Evolutionary conservation across 1,140 invertebrate genomes (phyloP).

Genomic region (Catajapyx aquilonaris): DNA sequence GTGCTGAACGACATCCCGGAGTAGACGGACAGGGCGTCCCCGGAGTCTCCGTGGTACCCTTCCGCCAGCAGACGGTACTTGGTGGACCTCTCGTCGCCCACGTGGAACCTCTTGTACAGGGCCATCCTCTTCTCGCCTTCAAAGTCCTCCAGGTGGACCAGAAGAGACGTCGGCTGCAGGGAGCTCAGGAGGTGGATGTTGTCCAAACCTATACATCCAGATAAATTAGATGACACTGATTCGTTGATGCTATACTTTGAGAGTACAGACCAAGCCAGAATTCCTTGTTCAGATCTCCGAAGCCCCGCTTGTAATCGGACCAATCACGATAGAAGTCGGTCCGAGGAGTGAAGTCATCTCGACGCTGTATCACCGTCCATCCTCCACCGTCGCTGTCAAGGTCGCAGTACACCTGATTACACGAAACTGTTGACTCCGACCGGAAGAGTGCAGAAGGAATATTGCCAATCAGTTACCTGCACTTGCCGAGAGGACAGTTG

Average conservation of each 20-base stretch:
- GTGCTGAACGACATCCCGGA: conserved; percentile 26
- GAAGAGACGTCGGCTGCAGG: conserved; percentile 28
- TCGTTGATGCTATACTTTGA: neutral
- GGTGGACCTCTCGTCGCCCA: conserved; percentile 38
- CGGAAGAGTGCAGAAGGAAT: too few relatives aligned
- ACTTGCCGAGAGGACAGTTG: conserved; percentile 23
- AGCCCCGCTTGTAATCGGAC: conserved; percentile 18
- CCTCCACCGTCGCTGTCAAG: conserved; percentile 21
- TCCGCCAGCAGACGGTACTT: too few relatives aligned
- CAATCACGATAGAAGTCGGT: conserved; percentile 17
- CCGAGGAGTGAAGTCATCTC: conserved; percentile 15
- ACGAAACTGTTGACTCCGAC: too few relatives aligned
- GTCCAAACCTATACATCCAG: conserved; percentile 53
- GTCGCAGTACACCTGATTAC: conserved; percentile 19
- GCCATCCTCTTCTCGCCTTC: conserved; percentile 28
- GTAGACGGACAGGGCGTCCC: conserved; percentile 24
- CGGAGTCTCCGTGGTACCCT: conserved; percentile 27
- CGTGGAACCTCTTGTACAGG: conserved; percentile 36
- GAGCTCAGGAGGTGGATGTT: conserved; percentile 26
- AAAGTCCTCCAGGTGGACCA: conserved; percentile 39
- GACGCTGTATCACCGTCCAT: conserved; percentile 24
- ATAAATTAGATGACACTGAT: too few relatives aligned
- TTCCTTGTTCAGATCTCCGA: conserved; percentile 17
- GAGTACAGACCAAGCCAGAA: conserved; percentile 17
- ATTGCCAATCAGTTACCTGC: too few relatives aligned